Evolutionary conservation across 2,888 invertebrate species (phyloP), one percentile per base, ranked within the genome.

Genomic region (Caenorhabditis afra): DNA sequence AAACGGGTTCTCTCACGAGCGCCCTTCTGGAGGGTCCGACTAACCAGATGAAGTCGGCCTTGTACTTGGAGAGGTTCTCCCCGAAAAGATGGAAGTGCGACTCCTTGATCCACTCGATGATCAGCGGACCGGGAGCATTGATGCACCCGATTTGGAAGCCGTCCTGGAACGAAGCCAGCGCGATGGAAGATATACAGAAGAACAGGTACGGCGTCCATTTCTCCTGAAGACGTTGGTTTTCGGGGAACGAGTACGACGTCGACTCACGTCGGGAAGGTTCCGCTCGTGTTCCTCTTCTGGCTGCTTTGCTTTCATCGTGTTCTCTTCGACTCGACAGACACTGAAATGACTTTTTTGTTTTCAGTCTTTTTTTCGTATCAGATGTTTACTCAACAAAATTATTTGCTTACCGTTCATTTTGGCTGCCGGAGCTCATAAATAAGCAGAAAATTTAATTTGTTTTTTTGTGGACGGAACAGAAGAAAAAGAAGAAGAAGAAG

Each of bases 141-240:
- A 78, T 78, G 41, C 78, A 78, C 14, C 78, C 78, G 18, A 78
- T 73, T 67, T 78, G 78, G 62, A 73, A 78, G 12, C 78, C 78
- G 61, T 78, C 78, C 61, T 78, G 78, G 44, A 78, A 78, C n/a
- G 78, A 78, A 14, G 78, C 71, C 12, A 78, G 55, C 1, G 65
- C 71, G 23, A 78, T 73, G n/a, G 73, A 67, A 18, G 66, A 66
- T 12, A 67, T 78, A 37, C 78, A 78, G 23, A 78, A 78, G 16
- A 78, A 78, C 7, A 78, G 50, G 37, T 67, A 78, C 3, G 62
- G 55, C 1, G 71, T 78, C 66, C 66, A 76, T 50, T 68, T 64
- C 64, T 68, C 68, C 68, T 75, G 41, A 39, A 57, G 57, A n/a
- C n/a, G n/a, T n/a, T n/a, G n/a, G n/a, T n/a, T n/a, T n/a, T n/a